These are phyloP conservation scores for Spodoptera littoralis DNA, from an alignment of 2,888 invertebrate species.

Conservation along the genomic window DNA sequence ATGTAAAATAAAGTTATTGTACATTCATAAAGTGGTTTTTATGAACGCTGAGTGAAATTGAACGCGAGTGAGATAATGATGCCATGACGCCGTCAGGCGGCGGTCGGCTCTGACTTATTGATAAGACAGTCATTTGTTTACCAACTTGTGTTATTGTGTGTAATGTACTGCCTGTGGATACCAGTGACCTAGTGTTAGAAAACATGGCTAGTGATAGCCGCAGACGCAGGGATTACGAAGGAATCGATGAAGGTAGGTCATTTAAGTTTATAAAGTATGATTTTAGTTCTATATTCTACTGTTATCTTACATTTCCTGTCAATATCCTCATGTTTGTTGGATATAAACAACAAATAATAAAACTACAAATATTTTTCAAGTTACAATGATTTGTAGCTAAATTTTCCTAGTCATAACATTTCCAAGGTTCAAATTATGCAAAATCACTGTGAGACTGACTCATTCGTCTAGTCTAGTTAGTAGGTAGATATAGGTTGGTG, in stretches of 20 bases:
- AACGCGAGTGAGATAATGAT: constrained; percentile 34
- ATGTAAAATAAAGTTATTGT: constrained; percentile 32
- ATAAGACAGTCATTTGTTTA: constrained; percentile 46
- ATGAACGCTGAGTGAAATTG: constrained; percentile 36
- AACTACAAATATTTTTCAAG: too few relatives aligned
- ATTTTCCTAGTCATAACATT: too few relatives aligned
- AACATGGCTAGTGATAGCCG: constrained; percentile 53
- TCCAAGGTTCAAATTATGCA: too few relatives aligned
- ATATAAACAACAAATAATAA: too few relatives aligned
- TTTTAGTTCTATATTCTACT: constrained; percentile 2
- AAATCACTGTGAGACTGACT: too few relatives aligned
- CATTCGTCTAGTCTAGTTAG: too few relatives aligned
- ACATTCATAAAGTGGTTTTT: constrained; percentile 16
- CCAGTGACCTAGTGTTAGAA: constrained; percentile 16
- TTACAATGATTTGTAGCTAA: too few relatives aligned
- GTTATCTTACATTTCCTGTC: constrained; percentile 29
- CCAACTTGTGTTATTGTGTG: constrained; percentile 21
- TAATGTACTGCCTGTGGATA: constrained; percentile 13
- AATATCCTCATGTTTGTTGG: too few relatives aligned
- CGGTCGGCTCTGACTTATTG: constrained; percentile 12
- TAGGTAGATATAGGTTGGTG: too few relatives aligned
- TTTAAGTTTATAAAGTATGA: too few relatives aligned
- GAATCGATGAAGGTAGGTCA: constrained; percentile 57
- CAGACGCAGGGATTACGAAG: constrained; percentile 60
- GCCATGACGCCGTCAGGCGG: constrained; percentile 16